phyloP scores from a whole-genome alignment of 2,888 invertebrate species.

The Itoplectis maculator region DNA sequence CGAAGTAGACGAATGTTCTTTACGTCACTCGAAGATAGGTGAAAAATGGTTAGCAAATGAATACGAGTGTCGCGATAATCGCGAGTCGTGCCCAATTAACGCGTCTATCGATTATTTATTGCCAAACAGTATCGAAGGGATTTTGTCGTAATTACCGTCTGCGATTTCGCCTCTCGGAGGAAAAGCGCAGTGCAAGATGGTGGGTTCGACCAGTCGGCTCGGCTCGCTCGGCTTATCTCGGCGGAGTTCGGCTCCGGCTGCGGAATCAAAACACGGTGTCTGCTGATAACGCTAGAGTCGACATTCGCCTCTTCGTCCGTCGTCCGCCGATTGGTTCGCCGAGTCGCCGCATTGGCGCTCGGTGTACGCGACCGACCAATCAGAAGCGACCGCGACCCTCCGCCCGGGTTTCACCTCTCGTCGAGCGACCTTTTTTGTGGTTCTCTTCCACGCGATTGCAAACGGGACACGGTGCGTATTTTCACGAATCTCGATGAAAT shows the following conservation, averaged over 20 bases:
- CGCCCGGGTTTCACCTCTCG: slow-evolving; percentile 46
- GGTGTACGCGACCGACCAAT: not conserved
- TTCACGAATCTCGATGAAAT: slow-evolving; percentile 67
- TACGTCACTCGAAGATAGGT: not conserved
- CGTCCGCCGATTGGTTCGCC: not conserved
- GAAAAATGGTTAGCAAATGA: not conserved
- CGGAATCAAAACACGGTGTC: not conserved
- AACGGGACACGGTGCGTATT: slow-evolving; percentile 75
- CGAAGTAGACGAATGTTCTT: not conserved
- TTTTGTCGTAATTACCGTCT: slow-evolving; percentile 65
- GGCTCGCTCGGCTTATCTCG: slow-evolving; percentile 7
- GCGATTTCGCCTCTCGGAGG: slow-evolving; percentile 52
- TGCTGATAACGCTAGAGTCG: not conserved
- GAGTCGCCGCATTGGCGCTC: not conserved
- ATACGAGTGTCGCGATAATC: not conserved
- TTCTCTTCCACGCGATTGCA: slow-evolving; percentile 75
- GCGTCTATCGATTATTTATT: not conserved
- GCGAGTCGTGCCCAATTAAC: not conserved
- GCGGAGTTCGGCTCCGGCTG: not conserved
- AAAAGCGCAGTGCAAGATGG: slow-evolving; percentile 63
- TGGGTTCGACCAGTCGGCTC: slow-evolving; percentile 10
- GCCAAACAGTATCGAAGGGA: not conserved
- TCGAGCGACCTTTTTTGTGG: slow-evolving; percentile 86
- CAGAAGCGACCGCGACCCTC: not conserved
- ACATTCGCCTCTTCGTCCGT: not conserved